These are phyloP conservation scores for Spisula solida DNA, from an alignment of 2,888 invertebrate genomes.

Conservation along the genomic window DNA sequence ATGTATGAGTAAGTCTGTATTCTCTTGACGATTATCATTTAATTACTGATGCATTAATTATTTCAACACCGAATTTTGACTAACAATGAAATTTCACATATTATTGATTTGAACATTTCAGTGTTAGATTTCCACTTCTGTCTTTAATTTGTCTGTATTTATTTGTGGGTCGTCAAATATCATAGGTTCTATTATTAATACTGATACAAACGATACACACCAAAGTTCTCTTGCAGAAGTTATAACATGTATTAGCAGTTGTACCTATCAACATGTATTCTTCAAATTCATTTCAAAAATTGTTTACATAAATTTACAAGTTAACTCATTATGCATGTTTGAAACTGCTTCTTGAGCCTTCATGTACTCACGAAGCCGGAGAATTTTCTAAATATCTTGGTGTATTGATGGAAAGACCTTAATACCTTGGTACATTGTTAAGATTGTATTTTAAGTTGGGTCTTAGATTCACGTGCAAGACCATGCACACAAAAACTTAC, in stretches of 20 bases:
- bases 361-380: no score
- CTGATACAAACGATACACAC: not conserved
- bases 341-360: no score
- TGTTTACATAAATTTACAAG: no score
- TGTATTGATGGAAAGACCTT: no score
- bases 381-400: no score
- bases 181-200: not conserved
- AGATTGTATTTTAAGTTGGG: no score
- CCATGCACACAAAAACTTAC: not conserved
- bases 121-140: not conserved
- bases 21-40: not conserved
- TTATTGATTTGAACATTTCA: not conserved
- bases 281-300: no score
- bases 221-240: not conserved
- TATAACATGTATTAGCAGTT: no score
- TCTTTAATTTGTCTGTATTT: not conserved
- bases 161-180: not conserved
- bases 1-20: not conserved
- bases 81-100: not conserved
- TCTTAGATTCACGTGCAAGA: no score
- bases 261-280: no score
- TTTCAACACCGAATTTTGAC: not conserved
- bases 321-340: no score
- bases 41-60: not conserved
- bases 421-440: no score